Percentiles rank a stretch among this genome's conserved stretches.
Conservation (phyloP, 2,888 invertebrate species). For the Drosophila sordidula region DNA sequence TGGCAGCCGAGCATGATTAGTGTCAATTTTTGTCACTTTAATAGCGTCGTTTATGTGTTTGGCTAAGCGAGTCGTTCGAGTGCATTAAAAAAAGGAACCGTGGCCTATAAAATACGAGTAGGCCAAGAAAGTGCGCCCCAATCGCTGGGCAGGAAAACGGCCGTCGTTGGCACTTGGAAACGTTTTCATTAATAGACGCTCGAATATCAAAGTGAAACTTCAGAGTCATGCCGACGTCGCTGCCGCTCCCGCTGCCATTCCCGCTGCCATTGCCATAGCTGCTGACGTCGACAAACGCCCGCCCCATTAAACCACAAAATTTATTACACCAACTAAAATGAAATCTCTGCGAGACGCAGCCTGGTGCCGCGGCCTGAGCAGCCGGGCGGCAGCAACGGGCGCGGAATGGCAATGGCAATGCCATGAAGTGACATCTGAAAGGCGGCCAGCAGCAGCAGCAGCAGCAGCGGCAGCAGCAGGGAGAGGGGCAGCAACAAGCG, state of each 20-base stretch:
- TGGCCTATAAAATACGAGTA: slow-evolving; percentile 65
- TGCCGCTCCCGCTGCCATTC: slow-evolving; percentile 17
- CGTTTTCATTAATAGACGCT: slow-evolving; percentile 78
- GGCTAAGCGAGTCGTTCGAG: slow-evolving; percentile 53
- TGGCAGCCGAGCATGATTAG: slow-evolving; percentile 75
- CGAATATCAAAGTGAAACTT: slow-evolving; percentile 78
- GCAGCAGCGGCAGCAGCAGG: slow-evolving; percentile 10
- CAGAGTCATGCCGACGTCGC: slow-evolving; percentile 67
- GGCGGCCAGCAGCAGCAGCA: slow-evolving; percentile 37
- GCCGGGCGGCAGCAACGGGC: slow-evolving; percentile 5
- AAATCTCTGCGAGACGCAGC: slow-evolving; percentile 69
- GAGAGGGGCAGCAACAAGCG: slow-evolving; percentile 8
- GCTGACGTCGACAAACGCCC: slow-evolving; percentile 69
- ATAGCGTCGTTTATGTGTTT: slow-evolving; percentile 66
- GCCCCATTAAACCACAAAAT: slow-evolving; percentile 85
- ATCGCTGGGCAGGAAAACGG: slow-evolving; percentile 36
- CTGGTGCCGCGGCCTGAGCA: slow-evolving; percentile 11
- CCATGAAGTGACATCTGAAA: slow-evolving; percentile 66
- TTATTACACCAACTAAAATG: slow-evolving; percentile 83
- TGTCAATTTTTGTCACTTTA: slow-evolving; percentile 79
- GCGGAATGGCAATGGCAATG: slow-evolving; percentile 58
- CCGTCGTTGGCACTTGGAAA: slow-evolving; percentile 42
- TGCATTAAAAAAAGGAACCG: slow-evolving; percentile 70
- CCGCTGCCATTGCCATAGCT: slow-evolving; percentile 25
- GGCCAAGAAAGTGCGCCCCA: slow-evolving; percentile 46